These are phyloP conservation scores for Passer montanus DNA, from an alignment of 2,113 vertebrate species.

Conservation along the genomic window DNA sequence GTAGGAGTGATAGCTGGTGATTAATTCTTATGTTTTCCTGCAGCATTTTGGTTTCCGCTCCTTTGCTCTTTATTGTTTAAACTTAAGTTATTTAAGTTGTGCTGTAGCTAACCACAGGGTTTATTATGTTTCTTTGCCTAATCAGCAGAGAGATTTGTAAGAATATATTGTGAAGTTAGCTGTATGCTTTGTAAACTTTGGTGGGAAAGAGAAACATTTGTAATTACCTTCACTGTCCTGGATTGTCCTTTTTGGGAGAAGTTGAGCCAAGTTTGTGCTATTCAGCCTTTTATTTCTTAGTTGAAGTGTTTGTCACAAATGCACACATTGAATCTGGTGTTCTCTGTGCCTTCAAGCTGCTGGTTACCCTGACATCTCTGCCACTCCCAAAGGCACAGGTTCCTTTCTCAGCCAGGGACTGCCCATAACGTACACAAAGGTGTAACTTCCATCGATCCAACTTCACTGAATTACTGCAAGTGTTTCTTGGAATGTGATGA, in stretches of 20 bases:
- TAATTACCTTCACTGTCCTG: not conserved
- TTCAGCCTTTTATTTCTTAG: not conserved
- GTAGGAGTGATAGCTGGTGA: not conserved
- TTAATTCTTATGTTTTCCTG: not conserved
- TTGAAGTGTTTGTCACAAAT: not conserved
- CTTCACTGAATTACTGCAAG: not conserved
- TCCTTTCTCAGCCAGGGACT: not conserved
- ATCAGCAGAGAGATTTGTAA: not conserved
- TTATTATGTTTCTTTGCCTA: not conserved
- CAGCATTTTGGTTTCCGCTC: not conserved
- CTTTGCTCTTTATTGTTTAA: not conserved
- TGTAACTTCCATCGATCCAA: not conserved
- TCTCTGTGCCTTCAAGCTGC: not conserved
- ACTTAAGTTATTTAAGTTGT: not conserved
- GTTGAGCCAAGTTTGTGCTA: not conserved
- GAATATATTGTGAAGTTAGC: not conserved
- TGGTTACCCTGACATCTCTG: not conserved
- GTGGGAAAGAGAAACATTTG: not conserved
- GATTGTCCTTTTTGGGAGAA: not conserved
- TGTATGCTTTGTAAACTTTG: not conserved
- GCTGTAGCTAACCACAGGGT: not conserved
- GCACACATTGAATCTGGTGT: not conserved
- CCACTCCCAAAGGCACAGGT: not conserved
- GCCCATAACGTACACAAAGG: fast-evolving
- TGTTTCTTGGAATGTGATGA: not conserved